Evolutionary conservation across 1,140 invertebrate genomes (phyloP), one percentile per base, ranked within the genome.

Genomic region (Cotesia typhae): DNA sequence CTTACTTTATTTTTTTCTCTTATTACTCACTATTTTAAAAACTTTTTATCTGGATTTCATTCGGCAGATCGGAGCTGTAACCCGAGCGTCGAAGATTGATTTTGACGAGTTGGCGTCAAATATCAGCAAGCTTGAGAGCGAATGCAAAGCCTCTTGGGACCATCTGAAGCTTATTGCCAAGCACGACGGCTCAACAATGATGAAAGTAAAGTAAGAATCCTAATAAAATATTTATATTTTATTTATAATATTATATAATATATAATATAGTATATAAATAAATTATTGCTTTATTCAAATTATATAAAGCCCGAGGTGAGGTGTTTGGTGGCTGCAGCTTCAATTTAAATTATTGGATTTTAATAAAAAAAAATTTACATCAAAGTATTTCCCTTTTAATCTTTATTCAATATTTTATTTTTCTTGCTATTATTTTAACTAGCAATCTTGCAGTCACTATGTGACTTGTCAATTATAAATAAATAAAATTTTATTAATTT

Each of bases 61-160:
- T 65, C 57, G 17, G 10, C 76, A 94, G 93, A 95, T 97, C 76
- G 96, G 96, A 52, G 92, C 96, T 7, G 94, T 98, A 38, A 96
- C 95, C 0, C 88, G 98, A 80, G 96, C 96, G 68, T 97, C 97
- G 1, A 94, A 95, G 84, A 93, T 97, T 3, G 96, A 98, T 83
- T 98, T 96, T 83, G 94, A 96, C 73, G 93, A 97, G 76, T 86
- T 97, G n/a, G 89, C 91, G 4, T 87, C 92, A 59, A 99, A 96
- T 83, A 91, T 99, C 14, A 88, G 90, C 41, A 94, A 94, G 81
- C 89, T 99, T 80, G 97, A 99, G 87, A 89, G 90, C 20, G 98
- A 99, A 82, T 99, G 98, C 87, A 99, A 99, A 85, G 92, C 94
- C 9, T 98, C 96, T 0, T 99, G 97, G 95, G 97, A 99, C 85